These are phyloP conservation scores for Phania funesta DNA, from an alignment of 2,888 invertebrate genomes.

Conservation along the genomic window DNA sequence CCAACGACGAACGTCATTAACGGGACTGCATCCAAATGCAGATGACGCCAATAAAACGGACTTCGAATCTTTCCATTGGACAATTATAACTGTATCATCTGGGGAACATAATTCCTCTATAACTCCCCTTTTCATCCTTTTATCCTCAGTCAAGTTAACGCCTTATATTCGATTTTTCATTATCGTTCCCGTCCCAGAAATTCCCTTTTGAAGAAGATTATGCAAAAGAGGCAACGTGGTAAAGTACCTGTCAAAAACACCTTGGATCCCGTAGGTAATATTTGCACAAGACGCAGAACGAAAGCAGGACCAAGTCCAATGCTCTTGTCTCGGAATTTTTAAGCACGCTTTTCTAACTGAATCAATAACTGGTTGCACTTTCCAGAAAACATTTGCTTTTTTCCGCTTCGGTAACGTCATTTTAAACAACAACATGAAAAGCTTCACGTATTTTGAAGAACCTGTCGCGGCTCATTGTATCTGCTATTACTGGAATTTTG, in stretches of 20 bases:
- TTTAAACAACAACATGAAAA: slow-evolving; percentile 38
- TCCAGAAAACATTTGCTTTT: slow-evolving; percentile 37
- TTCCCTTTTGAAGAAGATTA: too few relatives aligned
- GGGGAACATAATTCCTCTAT: too few relatives aligned
- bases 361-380: slow-evolving; percentile 35
- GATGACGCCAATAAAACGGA: too few relatives aligned
- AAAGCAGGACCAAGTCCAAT: slow-evolving; percentile 25
- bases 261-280: slow-evolving; percentile 18
- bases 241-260: slow-evolving; percentile 38
- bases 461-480: slow-evolving; percentile 30
- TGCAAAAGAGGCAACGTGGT: slow-evolving; percentile 33
- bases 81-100: too few relatives aligned
- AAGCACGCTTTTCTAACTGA: slow-evolving; percentile 39
- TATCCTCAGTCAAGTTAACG: slow-evolving; percentile 37
- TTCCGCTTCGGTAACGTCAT: slow-evolving; percentile 22
- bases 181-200: slow-evolving; percentile 29
- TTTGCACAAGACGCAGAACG: slow-evolving; percentile 24
- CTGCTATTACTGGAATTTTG: slow-evolving; percentile 39
- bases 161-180: slow-evolving; percentile 51
- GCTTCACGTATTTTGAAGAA: slow-evolving; percentile 29
- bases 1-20: slow-evolving; percentile 2
- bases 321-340: slow-evolving; percentile 35
- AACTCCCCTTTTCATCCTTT: slow-evolving; percentile 23
- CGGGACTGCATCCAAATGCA: neutral
- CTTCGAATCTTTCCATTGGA: too few relatives aligned